Conservation (phyloP, 2,888 invertebrate genomes). For the Sericinus montela region DNA sequence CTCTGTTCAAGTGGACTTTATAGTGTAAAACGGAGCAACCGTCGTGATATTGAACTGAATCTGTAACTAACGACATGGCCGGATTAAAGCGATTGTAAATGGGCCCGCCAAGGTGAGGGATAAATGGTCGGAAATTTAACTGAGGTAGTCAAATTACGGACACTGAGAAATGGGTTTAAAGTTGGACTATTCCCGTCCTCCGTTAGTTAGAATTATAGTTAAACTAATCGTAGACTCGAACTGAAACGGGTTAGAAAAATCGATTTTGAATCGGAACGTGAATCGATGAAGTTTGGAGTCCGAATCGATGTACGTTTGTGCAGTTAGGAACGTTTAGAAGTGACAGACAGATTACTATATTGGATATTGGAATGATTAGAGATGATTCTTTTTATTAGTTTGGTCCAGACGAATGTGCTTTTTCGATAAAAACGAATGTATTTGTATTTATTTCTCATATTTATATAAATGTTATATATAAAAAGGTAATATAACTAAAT, state of each 20-base stretch:
- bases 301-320: neutral
- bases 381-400: neutral
- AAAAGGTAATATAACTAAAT: too few species aligned
- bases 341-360: neutral
- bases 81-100: too few species aligned
- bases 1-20: neutral
- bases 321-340: neutral
- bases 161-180: neutral
- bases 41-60: too few species aligned
- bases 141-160: neutral
- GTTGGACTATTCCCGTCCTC: slow-evolving; percentile 1
- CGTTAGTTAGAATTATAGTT: neutral
- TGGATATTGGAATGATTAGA: neutral
- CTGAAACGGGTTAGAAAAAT: neutral
- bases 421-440: neutral
- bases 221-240: neutral
- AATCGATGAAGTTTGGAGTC: slow-evolving; percentile 3
- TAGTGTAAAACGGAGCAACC: too few species aligned
- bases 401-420: slow-evolving; percentile 1
- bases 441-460: too few species aligned
- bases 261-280: neutral
- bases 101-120: too few species aligned
- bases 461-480: too few species aligned
- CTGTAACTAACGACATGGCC: too few species aligned
- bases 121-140: too few species aligned